These are phyloP conservation scores for Rhopilema esculentum DNA, from an alignment of 30 jellyfish, hydroid and myxozoan species.

Conservation along the genomic window DNA sequence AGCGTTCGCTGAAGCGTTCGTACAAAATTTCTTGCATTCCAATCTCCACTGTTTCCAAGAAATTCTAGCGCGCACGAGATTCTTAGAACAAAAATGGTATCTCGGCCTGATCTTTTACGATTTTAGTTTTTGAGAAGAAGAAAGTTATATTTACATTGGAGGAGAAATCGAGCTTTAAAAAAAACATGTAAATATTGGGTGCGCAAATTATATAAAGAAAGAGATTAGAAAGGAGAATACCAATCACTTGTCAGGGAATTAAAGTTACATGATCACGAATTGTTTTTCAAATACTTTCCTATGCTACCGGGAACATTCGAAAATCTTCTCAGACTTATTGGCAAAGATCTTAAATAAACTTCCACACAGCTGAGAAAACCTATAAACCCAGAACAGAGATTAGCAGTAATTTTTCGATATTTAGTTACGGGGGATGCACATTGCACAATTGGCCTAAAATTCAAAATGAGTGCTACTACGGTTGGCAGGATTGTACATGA, in stretches of 20 bases:
- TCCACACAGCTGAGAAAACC: too few species aligned
- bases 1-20: too few species aligned
- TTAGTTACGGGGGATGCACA: constrained; percentile 62
- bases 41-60: too few species aligned
- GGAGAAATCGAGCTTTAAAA: neutral
- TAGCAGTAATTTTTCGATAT: neutral
- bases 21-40: too few species aligned
- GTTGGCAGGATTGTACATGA: constrained; percentile 38
- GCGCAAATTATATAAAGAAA: neutral
- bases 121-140: neutral
- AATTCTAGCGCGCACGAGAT: constrained; percentile 2
- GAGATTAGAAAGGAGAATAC: neutral
- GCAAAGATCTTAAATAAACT: too few species aligned
- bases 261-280: too few species aligned
- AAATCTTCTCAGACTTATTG: too few species aligned
- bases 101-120: neutral
- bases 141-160: neutral
- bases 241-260: neutral
- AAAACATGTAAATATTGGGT: neutral
- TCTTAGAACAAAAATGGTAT: neutral
- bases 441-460: constrained; percentile 54
- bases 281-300: too few species aligned
- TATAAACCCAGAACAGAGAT: neutral
- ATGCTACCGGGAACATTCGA: too few species aligned
- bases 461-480: constrained; percentile 42